Base-by-base conservation (phyloP, 2,113 vertebrate species). In the Hoplias malabaricus region DNA sequence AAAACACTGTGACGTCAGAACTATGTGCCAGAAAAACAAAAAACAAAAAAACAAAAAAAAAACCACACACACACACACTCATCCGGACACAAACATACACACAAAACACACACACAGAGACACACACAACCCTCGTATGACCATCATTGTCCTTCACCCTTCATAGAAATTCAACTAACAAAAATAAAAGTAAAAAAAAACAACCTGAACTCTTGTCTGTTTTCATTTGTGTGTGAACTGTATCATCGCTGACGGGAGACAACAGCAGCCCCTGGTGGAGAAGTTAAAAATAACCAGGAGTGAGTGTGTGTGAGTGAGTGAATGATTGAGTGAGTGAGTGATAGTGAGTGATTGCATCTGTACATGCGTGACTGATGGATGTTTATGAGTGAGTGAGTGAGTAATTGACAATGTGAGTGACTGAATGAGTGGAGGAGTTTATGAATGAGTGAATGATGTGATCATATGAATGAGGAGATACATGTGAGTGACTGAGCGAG, bases 131-230 rank as follows among this genome's bases (percentile, higher is more conserved):
- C 77, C 82, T 88, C 56, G 84, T 90, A 90, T 93, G 90, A 92
- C 90, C 85, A 83, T 90, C 85, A 88, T 90, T 90, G 87, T 91
- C 90, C 91, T 90, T 92, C 91, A 92, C 89, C 89, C 90, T 90
- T 90, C 90, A 91, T 93, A 93, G 92, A 89, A 93, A 89, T 87
- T 89, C 75, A 91, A 94, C 93, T 94, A 94, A 94, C 93, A 93
- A 92, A n/a, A 94, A 93, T 93, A 94, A 93, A 89, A 86, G 77
- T 91, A 86, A 85, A 79, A 85, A 79, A 86, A 83, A 88, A 84
- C 87, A 82, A 77, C 50, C 63, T 1, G 73, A 83, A 25, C 75
- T 43, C 69, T 50, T 12, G 66, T n/a, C 19, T 80, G 29, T 38
- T 56, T 48, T 68, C 23, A n/a, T 59, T 63, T 54, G 29, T n/a